Percentiles rank a stretch among this genome's conserved stretches.
Evolutionary conservation across 2,888 invertebrate species (phyloP).

Genomic region (Pheosia gnoma): DNA sequence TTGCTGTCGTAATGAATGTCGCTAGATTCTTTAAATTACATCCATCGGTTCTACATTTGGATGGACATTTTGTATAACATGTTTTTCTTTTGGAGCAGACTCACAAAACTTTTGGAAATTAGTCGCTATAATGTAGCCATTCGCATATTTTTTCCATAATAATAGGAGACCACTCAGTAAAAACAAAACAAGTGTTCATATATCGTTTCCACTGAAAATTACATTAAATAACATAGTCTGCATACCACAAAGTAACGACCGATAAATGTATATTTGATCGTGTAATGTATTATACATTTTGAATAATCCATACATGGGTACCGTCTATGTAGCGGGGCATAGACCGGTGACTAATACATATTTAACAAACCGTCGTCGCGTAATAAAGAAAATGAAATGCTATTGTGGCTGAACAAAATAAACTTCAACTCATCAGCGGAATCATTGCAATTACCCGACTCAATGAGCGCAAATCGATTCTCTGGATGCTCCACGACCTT

Average conservation of each 20-base stretch:
- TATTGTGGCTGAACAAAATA: constrained; percentile 53
- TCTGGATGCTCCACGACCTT: constrained; percentile 59
- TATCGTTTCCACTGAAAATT: constrained; percentile 18
- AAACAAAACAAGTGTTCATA: constrained; percentile 4
- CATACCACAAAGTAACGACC: constrained; percentile 31
- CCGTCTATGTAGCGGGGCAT: constrained; percentile 51
- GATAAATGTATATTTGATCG: constrained; percentile 48
- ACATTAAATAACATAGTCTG: constrained; percentile 12
- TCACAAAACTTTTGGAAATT: too few species aligned
- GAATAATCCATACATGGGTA: constrained; percentile 58
- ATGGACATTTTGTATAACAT: constrained; percentile 11
- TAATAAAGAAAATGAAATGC: constrained; percentile 60
- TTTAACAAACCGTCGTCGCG: constrained; percentile 56
- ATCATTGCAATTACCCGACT: constrained; percentile 71
- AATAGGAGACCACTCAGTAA: background rate
- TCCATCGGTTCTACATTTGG: constrained; percentile 16
- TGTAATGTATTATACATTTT: constrained; percentile 38
- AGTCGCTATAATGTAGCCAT: too few species aligned
- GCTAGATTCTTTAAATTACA: constrained; percentile 35
- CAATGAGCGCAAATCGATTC: constrained; percentile 71
- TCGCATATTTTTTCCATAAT: too few species aligned
- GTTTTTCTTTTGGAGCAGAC: too few species aligned
- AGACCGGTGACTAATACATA: constrained; percentile 55
- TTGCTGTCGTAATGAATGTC: constrained; percentile 42
- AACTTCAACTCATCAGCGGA: constrained; percentile 56